Conservation (phyloP, 2,888 invertebrate species). For the Camptogramma bilineatum region DNA sequence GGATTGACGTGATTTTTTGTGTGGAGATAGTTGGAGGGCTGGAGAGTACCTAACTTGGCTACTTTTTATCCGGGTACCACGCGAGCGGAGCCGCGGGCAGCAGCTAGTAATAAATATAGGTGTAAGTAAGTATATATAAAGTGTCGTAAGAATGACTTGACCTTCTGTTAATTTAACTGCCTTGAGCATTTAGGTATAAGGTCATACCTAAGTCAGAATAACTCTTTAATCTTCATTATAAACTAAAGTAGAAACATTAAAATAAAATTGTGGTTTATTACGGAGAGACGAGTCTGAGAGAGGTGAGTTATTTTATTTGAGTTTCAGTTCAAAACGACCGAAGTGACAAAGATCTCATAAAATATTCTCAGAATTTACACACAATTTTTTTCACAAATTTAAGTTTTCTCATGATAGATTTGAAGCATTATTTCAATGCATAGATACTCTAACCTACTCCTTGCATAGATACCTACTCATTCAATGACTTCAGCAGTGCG, state of each 20-base stretch:
- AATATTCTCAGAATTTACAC: conserved; percentile 29
- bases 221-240: not conserved
- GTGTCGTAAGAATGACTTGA: too few relatives aligned
- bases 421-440: conserved; percentile 16
- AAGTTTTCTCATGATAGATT: conserved; percentile 24
- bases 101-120: too few relatives aligned
- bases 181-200: not conserved
- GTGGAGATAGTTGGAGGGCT: too few relatives aligned
- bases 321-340: conserved; percentile 35
- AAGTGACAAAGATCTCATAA: conserved; percentile 29
- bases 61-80: too few relatives aligned
- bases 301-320: conserved; percentile 35
- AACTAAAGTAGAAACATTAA: conserved; percentile 5
- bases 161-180: too few relatives aligned
- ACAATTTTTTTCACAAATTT: too few relatives aligned
- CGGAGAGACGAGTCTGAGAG: conserved; percentile 18
- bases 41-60: too few relatives aligned
- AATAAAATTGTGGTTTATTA: conserved; percentile 20
- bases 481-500: too few relatives aligned
- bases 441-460: not conserved
- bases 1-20: too few relatives aligned
- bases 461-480: too few relatives aligned
- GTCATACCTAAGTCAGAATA: not conserved
- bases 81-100: too few relatives aligned
- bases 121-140: too few relatives aligned